Evolutionary conservation across 1,140 invertebrate genomes (phyloP).

Genomic region (Drosophila murphyi): DNA sequence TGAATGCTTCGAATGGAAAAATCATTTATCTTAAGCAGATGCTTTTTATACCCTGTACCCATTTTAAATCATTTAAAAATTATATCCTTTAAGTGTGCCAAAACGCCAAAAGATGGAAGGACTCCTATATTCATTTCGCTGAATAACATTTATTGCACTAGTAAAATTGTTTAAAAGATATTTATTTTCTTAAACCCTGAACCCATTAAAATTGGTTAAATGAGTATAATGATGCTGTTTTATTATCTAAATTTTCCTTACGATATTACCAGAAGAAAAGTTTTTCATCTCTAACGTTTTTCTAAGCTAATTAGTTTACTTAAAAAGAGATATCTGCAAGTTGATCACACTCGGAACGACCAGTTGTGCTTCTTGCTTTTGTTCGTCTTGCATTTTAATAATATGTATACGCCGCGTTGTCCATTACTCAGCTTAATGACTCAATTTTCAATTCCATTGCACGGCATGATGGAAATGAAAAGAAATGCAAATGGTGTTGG

Average conservation of each 20-base stretch:
- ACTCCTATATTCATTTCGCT: too few species aligned
- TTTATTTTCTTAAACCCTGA: too few species aligned
- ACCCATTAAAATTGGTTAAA: too few species aligned
- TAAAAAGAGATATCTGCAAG: background rate
- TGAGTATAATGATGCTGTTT: too few species aligned
- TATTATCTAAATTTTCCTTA: too few species aligned
- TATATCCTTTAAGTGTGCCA: background rate
- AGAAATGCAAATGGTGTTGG: conserved; percentile 71
- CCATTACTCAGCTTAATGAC: conserved; percentile 68
- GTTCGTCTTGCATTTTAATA: conserved; percentile 36
- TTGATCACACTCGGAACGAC: background rate
- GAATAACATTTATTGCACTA: too few species aligned
- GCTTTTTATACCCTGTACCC: background rate
- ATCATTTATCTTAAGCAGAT: conserved; percentile 40
- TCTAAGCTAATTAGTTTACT: background rate
- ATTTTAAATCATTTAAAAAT: background rate
- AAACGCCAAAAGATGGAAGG: background rate
- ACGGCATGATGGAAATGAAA: conserved; percentile 49
- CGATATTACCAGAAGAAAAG: background rate
- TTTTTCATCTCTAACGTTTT: background rate
- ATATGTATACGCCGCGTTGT: conserved; percentile 57
- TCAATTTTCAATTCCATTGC: conserved; percentile 81
- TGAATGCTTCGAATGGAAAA: conserved; percentile 19
- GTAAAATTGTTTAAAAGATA: too few species aligned
- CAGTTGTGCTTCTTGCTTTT: conserved; percentile 42